Conservation (phyloP, 2,113 vertebrate species). For the Tinamus guttatus region DNA sequence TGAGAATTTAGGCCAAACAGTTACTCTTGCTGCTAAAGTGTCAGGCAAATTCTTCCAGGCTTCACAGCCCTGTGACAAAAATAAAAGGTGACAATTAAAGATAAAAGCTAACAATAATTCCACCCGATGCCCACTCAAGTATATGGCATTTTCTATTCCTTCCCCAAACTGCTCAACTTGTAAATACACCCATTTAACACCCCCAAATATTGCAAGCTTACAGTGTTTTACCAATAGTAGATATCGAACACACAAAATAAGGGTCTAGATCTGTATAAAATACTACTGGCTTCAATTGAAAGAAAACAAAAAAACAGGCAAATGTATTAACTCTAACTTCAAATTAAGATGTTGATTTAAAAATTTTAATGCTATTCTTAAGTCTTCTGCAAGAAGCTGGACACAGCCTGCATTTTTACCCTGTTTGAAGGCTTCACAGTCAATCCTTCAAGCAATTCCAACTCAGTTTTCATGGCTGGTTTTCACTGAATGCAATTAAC, state of each 20-base stretch:
- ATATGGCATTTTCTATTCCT: background rate
- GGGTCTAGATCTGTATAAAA: no score
- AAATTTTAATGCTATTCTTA: background rate
- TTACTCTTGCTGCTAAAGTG: background rate
- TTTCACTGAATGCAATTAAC: background rate
- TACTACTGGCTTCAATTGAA: background rate
- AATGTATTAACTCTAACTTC: background rate
- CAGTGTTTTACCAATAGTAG: background rate
- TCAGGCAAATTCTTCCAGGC: background rate
- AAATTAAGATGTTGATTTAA: background rate
- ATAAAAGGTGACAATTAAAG: background rate
- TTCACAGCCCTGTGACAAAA: background rate
- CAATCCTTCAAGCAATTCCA: background rate
- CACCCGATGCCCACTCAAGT: rapidly evolving
- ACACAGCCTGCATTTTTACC: background rate
- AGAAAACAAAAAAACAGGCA: background rate
- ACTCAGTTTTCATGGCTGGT: background rate
- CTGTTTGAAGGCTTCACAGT: background rate
- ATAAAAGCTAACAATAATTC: background rate
- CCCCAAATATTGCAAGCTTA: background rate
- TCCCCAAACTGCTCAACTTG: background rate
- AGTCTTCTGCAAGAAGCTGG: rapidly evolving
- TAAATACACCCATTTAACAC: background rate
- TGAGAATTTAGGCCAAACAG: background rate
- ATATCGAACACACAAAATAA: rapidly evolving